Evolutionary conservation across 2,888 invertebrate species (phyloP).

Genomic region (Desoria tigrina): DNA sequence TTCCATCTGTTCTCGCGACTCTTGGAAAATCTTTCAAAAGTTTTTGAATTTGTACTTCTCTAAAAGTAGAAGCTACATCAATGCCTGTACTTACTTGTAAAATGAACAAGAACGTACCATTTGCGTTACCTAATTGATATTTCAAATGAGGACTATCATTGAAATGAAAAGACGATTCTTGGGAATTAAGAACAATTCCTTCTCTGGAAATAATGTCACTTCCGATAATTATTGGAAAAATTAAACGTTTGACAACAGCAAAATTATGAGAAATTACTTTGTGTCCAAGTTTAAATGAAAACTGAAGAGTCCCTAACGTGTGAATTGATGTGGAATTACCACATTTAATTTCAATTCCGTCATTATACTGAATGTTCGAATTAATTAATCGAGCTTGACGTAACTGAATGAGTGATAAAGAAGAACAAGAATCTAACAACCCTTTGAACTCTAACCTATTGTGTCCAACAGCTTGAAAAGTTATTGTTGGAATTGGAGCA

Average conservation of each 20-base stretch:
- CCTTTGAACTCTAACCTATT: no score
- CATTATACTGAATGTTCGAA: neutral
- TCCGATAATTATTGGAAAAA: conserved; percentile 23
- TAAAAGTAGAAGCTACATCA: neutral
- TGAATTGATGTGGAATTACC: no score
- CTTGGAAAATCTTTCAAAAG: conserved; percentile 12
- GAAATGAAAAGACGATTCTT: conserved; percentile 10
- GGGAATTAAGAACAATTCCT: conserved; percentile 14
- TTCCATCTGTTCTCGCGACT: conserved; percentile 13
- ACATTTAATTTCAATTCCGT: no score
- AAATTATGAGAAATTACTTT: conserved; percentile 17
- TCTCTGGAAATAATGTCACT: conserved; percentile 16
- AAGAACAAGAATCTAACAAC: conserved; percentile 16
- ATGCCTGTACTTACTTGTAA: neutral
- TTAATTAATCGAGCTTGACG: no score
- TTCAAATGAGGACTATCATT: conserved; percentile 13
- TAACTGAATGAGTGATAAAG: conserved; percentile 15
- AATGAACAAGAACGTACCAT: no score
- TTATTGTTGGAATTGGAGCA: neutral
- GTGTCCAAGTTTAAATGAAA: conserved; percentile 19
- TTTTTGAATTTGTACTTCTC: conserved; percentile 2
- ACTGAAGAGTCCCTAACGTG: conserved; percentile 9
- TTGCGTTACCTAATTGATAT: neutral
- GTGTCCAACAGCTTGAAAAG: no score
- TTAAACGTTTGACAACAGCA: conserved; percentile 13